phyloP scores from a whole-genome alignment of 2,797 vertebrate genomes.

The Cichlasoma orientale region DNA sequence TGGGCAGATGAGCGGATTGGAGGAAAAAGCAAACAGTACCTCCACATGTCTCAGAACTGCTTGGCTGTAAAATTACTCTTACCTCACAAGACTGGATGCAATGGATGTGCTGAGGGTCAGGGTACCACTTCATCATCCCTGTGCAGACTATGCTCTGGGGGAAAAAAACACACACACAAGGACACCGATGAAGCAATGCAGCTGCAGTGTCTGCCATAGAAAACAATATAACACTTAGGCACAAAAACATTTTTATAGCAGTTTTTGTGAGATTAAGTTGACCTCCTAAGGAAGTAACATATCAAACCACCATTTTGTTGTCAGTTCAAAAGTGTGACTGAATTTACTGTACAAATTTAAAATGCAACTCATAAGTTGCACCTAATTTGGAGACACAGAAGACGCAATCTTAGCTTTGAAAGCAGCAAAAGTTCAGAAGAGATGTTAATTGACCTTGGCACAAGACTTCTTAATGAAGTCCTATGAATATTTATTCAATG shows the following conservation, averaged over 20 bases:
- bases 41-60: background rate
- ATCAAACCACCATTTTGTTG: background rate
- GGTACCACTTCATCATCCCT: constrained; percentile 89
- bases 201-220: constrained; percentile 7
- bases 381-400: too few species aligned
- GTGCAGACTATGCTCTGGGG: constrained; percentile 92
- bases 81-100: constrained; percentile 98
- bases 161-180: constrained; percentile 12
- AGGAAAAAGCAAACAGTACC: constrained; percentile 1
- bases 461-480: background rate
- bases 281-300: background rate
- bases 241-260: constrained; percentile 1
- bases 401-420: too few species aligned
- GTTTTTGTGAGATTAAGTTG: background rate
- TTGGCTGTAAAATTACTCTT: constrained; percentile 69
- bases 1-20: background rate
- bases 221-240: background rate
- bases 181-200: constrained; percentile 11
- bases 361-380: too few species aligned
- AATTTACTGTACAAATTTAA: background rate
- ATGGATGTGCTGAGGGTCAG: constrained; percentile 86
- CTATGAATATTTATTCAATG: background rate
- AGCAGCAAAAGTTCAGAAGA: too few species aligned
- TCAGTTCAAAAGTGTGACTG: background rate
- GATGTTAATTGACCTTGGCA: background rate